Percentiles rank a stretch among this genome's conserved stretches.
Conservation (phyloP, 2,888 invertebrate species). For the Stratiomys singularior region DNA sequence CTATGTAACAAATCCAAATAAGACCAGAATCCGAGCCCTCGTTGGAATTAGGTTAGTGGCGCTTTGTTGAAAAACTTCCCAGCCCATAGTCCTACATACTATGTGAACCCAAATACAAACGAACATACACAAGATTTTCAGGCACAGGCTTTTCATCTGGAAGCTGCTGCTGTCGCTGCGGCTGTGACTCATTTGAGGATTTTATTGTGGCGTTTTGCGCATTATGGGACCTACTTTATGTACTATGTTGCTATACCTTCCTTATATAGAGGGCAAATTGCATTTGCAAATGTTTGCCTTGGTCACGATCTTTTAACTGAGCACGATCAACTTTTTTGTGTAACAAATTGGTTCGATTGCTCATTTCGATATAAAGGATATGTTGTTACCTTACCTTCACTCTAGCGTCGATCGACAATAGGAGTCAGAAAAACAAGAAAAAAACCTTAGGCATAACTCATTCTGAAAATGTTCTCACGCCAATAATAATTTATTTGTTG, state of each 20-base stretch:
- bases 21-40: conserved; percentile 27
- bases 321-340: conserved; percentile 45
- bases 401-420: not conserved
- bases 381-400: not conserved
- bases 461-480: conserved; percentile 40
- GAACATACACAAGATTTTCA: not conserved
- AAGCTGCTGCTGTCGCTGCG: too few relatives aligned
- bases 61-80: conserved; percentile 43
- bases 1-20: conserved; percentile 14
- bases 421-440: not conserved
- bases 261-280: conserved; percentile 44
- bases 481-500: conserved; percentile 9
- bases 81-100: conserved; percentile 6
- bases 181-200: conserved; percentile 39
- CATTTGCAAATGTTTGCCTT: conserved; percentile 45
- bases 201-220: conserved; percentile 33
- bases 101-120: too few relatives aligned
- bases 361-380: conserved; percentile 45
- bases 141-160: conserved; percentile 16
- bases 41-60: conserved; percentile 42
- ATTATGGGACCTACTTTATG: conserved; percentile 26
- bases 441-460: conserved; percentile 32
- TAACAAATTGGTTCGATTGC: conserved; percentile 46
- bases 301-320: conserved; percentile 45
- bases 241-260: conserved; percentile 22